A percentile compares a stretch with the other conserved stretches of the same genome.
Evolutionary conservation across 2,888 invertebrate species (phyloP).

Genomic region (Strigamia maritima): DNA sequence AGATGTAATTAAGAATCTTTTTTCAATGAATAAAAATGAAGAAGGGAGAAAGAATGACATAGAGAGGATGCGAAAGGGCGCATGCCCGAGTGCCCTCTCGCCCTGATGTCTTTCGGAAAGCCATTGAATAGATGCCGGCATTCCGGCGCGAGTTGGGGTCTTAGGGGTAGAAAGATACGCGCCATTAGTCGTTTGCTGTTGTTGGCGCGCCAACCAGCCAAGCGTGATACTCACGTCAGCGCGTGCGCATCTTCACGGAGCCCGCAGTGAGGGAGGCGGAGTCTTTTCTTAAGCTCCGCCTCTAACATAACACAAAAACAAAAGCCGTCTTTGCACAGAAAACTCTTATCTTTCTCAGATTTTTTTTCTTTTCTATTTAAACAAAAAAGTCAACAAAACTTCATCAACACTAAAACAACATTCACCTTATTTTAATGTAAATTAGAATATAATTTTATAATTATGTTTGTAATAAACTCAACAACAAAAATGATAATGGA

Average conservation of each 20-base stretch:
- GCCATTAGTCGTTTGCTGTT: neutral
- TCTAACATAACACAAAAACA: neutral
- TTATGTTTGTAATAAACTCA: too few species aligned
- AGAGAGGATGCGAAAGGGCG: neutral
- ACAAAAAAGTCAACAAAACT: too few species aligned
- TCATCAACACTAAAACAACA: too few species aligned
- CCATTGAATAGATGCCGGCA: constrained; percentile 10
- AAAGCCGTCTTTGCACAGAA: neutral
- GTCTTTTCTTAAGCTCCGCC: neutral
- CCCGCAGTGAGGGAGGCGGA: neutral
- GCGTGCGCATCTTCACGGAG: neutral
- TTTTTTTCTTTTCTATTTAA: too few species aligned
- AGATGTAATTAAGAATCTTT: neutral
- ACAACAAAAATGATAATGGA: too few species aligned
- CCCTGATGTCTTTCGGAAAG: constrained; percentile 14
- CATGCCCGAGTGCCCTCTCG: constrained; percentile 11
- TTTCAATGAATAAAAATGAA: neutral
- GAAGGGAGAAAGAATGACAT: neutral
- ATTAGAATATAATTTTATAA: too few species aligned
- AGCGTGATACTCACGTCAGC: neutral
- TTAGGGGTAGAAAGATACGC: neutral
- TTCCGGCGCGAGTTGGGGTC: neutral
- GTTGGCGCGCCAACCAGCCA: neutral
- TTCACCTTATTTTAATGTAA: too few species aligned
- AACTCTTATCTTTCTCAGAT: neutral